Base-by-base conservation (phyloP, 2,797 vertebrate species). In the Enteromius viviparus region DNA sequence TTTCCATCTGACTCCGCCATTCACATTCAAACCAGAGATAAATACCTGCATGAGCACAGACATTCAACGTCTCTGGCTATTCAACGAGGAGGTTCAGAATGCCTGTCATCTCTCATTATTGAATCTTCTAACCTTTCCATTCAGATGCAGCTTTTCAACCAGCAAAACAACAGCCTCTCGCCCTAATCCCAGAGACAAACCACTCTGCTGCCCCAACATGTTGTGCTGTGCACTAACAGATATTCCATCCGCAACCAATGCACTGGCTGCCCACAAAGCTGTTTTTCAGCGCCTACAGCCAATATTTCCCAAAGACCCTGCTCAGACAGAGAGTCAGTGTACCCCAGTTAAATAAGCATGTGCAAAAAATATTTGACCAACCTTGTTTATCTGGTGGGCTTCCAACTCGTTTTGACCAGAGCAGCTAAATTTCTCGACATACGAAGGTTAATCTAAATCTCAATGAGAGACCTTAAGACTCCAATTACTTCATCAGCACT, bases 401-500 rank as follows among this genome's bases (percentile, higher is more conserved):
- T 69, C 68, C 49, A 70, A 47, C n/a, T 68, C 2, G 17, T 23
- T 66, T 26, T 32, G 23, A 82, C 71, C 32, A 9, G 10, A 15
- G 6, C 8, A 4, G 53, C 40, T 71, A n/a, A 1, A 55, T 77
- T 62, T 69, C 40, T 26, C 1, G 1, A 23, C 60, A 42, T 47
- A 76, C 29, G 64, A 80, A 71, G 77, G 45, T 83, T 83, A 83
- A 75, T 80, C 76, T 86, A 74, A 79, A 88, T 78, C 85, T 74
- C 68, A 74, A 74, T 68, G 78, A 72, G 78, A 76, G 53, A 51
- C 72, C 14, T 53, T 80, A 80, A 85, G 66, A 45, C 85, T 85
- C 85, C 42, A 66, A 29, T 84, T 82, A 84, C 85, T 79, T 74
- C 58, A 76, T 87, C 85, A 88, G 85, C 87, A 84, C 69, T 71